Evolutionary conservation across 2,888 invertebrate genomes (phyloP).

Genomic region (Oxytorus armatus): DNA sequence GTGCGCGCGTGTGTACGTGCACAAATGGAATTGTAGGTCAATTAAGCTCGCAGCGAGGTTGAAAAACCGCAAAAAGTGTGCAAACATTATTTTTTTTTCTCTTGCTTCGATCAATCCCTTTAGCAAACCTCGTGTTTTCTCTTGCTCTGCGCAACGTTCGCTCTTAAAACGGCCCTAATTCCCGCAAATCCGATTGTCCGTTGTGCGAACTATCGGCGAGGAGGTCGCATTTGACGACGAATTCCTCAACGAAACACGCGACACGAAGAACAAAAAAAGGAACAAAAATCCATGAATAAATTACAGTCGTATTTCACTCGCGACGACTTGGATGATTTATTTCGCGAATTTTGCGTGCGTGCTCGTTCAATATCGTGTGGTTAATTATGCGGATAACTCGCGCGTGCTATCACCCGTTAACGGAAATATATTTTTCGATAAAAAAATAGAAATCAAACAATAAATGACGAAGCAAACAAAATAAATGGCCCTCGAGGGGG

Average conservation of each 20-base stretch:
- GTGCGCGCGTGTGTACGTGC: not conserved
- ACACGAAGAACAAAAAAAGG: no score
- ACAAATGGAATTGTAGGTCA: constrained; percentile 19
- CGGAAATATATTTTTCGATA: constrained; percentile 10
- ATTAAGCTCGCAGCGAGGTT: constrained; percentile 24
- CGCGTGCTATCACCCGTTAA: constrained; percentile 7
- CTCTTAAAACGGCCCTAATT: constrained; percentile 47
- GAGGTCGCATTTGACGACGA: no score
- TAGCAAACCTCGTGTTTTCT: constrained; percentile 24
- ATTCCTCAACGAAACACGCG: no score
- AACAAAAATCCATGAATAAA: no score
- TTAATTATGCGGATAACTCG: constrained; percentile 27
- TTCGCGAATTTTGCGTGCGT: not conserved
- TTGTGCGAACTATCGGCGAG: not conserved
- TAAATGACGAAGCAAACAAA: no score
- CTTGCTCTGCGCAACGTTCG: not conserved
- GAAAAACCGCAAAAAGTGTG: not conserved
- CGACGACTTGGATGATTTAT: no score
- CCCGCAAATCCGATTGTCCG: constrained; percentile 56
- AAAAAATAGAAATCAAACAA: no score
- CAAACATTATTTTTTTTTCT: constrained; percentile 26
- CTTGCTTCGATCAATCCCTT: constrained; percentile 40
- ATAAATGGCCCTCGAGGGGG: constrained; percentile 14
- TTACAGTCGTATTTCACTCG: no score
- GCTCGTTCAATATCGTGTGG: constrained; percentile 31